Conservation (phyloP, 2,797 vertebrate species). For the Discoglossus pictus region DNA sequence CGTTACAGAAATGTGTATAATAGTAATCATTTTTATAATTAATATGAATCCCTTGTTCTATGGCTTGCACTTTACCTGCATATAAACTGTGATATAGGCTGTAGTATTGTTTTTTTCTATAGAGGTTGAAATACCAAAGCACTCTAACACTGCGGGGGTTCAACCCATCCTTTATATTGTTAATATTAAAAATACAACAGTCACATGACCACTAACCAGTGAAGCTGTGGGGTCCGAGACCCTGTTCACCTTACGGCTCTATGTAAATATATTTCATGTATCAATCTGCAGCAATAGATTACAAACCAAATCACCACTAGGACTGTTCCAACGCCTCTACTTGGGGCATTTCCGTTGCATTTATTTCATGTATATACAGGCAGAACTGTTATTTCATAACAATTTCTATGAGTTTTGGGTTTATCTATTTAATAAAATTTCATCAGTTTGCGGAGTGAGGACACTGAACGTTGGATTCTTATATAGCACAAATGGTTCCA, state of each 20-base stretch:
- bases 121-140: conserved; percentile 66
- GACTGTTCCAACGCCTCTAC: conserved; percentile 65
- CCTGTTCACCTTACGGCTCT: conserved; percentile 51
- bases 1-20: conserved; percentile 61
- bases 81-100: conserved; percentile 69
- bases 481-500: background rate
- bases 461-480: background rate
- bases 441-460: background rate
- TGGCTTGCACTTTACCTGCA: conserved; percentile 70
- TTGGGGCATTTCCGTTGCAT: conserved; percentile 61
- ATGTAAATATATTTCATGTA: conserved; percentile 65
- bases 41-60: conserved; percentile 57
- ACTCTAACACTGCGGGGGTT: conserved; percentile 57
- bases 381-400: conserved; percentile 70
- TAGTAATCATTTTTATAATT: conserved; percentile 57
- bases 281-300: conserved; percentile 70
- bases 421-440: conserved; percentile 59
- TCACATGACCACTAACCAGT: conserved; percentile 56
- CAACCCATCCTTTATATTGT: conserved; percentile 39
- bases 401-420: conserved; percentile 49
- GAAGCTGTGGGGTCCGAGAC: conserved; percentile 58
- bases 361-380: conserved; percentile 65
- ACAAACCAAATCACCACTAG: conserved; percentile 67
- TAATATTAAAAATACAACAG: background rate
- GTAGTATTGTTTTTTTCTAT: conserved; percentile 65